phyloP scores from a whole-genome alignment of 1,140 invertebrate genomes.

The Tachypleus tridentatus region DNA sequence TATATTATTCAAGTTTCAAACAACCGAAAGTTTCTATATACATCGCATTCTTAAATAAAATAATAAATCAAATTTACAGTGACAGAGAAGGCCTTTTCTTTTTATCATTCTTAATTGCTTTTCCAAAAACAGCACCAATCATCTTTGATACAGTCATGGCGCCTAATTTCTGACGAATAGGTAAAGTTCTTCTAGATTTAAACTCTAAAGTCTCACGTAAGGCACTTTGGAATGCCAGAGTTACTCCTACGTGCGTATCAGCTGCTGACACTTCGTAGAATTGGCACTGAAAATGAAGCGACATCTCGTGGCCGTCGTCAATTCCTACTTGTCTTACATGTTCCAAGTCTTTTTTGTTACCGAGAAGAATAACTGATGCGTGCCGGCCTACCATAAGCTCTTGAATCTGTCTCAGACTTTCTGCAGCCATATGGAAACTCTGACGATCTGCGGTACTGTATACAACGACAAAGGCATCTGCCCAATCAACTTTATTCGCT shows the following conservation, averaged over 20 bases:
- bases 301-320: conserved; percentile 37
- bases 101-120: no score
- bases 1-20: no score
- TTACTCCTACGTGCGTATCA: conserved; percentile 9
- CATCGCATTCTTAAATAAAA: no score
- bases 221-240: conserved; percentile 4
- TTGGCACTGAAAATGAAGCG: conserved; percentile 30
- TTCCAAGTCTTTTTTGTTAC: conserved; percentile 62
- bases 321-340: conserved; percentile 46
- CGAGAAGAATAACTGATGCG: conserved; percentile 47
- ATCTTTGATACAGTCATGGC: conserved; percentile 11
- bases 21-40: no score
- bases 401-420: conserved; percentile 2
- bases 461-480: conserved; percentile 61
- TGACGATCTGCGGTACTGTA: conserved; percentile 60
- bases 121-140: conserved; percentile 7
- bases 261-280: conserved; percentile 31
- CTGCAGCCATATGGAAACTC: conserved; percentile 50
- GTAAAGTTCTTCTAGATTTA: neutral
- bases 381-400: neutral
- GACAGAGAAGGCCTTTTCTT: no score
- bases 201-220: conserved; percentile 1
- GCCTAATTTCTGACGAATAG: conserved; percentile 7
- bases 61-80: no score
- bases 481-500: conserved; percentile 52